phyloP scores from a whole-genome alignment of 2,113 vertebrate genomes.

The Mixornis gularis region DNA sequence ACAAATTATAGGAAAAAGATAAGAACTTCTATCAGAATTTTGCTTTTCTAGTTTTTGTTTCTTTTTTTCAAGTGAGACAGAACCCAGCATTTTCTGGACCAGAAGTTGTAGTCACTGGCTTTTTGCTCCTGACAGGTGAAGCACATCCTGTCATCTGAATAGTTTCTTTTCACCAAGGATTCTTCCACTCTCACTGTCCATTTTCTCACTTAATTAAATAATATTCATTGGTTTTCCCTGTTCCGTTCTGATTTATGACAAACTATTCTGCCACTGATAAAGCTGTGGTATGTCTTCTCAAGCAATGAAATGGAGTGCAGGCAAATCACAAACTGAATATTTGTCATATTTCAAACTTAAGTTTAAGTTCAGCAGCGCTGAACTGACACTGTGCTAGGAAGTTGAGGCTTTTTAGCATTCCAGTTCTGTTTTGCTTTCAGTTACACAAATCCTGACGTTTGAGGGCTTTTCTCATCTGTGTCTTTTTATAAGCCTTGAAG shows the following conservation, averaged over 20 bases:
- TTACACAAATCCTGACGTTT: neutral
- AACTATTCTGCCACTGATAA: neutral
- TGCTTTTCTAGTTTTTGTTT: neutral
- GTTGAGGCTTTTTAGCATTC: neutral
- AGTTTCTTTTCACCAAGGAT: neutral
- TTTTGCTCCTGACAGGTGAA: neutral
- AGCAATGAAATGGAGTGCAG: neutral
- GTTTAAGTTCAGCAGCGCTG: neutral
- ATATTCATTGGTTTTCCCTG: neutral
- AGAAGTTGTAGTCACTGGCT: neutral
- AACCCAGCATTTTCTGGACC: neutral
- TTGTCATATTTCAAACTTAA: neutral
- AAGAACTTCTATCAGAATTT: neutral
- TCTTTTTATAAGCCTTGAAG: neutral
- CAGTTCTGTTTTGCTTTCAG: neutral
- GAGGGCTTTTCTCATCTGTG: neutral
- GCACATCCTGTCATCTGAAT: neutral
- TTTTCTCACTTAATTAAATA: neutral
- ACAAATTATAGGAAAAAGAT: neutral
- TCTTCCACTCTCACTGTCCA: neutral
- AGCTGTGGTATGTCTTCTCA: neutral
- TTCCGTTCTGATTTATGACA: neutral
- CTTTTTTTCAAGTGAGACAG: accelerated
- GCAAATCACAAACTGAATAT: neutral
- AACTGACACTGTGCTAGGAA: neutral